Evolutionary conservation across 2,113 vertebrate species (phyloP).

Genomic region (Tenrec ecaudatus): DNA sequence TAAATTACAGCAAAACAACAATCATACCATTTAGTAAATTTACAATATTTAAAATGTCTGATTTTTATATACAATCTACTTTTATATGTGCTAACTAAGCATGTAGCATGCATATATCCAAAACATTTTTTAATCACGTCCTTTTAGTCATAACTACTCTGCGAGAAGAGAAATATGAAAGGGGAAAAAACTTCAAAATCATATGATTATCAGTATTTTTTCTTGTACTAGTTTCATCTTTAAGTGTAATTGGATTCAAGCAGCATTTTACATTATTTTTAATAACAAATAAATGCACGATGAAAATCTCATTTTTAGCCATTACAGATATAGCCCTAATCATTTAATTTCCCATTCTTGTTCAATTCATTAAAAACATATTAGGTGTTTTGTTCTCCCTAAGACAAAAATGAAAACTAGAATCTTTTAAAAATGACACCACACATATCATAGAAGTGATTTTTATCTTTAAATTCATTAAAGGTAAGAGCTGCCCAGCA

Average conservation of each 20-base stretch:
- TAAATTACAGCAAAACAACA: slow-evolving; percentile 85
- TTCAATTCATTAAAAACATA: slow-evolving; percentile 39
- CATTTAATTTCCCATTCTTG: not conserved
- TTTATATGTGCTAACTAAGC: slow-evolving; percentile 77
- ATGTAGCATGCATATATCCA: slow-evolving; percentile 42
- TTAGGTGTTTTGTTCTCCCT: slow-evolving; percentile 23
- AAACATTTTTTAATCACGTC: no score
- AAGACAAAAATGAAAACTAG: slow-evolving; percentile 20
- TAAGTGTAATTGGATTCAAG: slow-evolving; percentile 48
- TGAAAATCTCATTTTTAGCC: slow-evolving; percentile 25
- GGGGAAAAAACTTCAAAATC: not conserved
- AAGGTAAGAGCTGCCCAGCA: not conserved
- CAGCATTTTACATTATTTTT: slow-evolving; percentile 10
- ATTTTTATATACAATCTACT: slow-evolving; percentile 84
- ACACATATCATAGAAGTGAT: not conserved
- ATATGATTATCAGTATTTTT: not conserved
- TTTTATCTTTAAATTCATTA: not conserved
- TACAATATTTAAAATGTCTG: slow-evolving; percentile 82
- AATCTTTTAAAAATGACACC: not conserved
- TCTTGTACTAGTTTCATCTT: slow-evolving; percentile 56
- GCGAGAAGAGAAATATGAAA: not conserved
- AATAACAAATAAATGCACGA: slow-evolving; percentile 31
- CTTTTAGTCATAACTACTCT: slow-evolving; percentile 29
- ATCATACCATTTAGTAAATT: slow-evolving; percentile 76
- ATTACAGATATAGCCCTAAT: not conserved